A percentile compares a stretch with the other conserved stretches of the same genome.
phyloP scores from a whole-genome alignment of 1,140 invertebrate species.

The Dendrolimus kikuchii region DNA sequence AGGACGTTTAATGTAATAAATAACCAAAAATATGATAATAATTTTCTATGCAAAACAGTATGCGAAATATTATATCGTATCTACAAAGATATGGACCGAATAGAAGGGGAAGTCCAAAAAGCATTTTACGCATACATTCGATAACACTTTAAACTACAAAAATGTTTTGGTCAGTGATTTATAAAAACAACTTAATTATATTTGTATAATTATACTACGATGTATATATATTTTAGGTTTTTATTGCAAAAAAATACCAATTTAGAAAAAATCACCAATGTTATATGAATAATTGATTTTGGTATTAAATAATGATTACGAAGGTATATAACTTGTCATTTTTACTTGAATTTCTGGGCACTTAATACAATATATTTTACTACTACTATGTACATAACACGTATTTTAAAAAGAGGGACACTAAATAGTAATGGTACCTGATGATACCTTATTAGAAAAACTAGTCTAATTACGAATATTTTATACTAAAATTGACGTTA shows the following conservation, averaged over 20 bases:
- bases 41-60: neutral
- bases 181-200: neutral
- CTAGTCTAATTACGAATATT: conserved; percentile 14
- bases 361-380: conserved; percentile 29
- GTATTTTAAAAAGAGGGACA: conserved; percentile 28
- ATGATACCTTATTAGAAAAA: conserved; percentile 14
- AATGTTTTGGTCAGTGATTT: conserved; percentile 5
- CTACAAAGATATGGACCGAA: neutral
- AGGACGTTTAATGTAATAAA: conserved; percentile 1
- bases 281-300: neutral
- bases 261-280: too few species aligned
- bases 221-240: neutral
- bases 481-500: conserved; percentile 13
- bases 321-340: too few species aligned
- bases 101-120: neutral
- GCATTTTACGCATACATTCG: neutral
- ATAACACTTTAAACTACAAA: conserved; percentile 4
- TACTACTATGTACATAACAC: conserved; percentile 60
- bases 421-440: conserved; percentile 7
- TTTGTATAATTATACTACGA: neutral
- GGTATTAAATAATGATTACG: neutral
- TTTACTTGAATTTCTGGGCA: too few species aligned
- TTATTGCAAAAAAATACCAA: too few species aligned
- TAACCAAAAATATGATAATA: conserved; percentile 1
- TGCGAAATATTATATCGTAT: conserved; percentile 2